phyloP scores from a whole-genome alignment of 2,888 invertebrate species.

The Seira sanloemensis region DNA sequence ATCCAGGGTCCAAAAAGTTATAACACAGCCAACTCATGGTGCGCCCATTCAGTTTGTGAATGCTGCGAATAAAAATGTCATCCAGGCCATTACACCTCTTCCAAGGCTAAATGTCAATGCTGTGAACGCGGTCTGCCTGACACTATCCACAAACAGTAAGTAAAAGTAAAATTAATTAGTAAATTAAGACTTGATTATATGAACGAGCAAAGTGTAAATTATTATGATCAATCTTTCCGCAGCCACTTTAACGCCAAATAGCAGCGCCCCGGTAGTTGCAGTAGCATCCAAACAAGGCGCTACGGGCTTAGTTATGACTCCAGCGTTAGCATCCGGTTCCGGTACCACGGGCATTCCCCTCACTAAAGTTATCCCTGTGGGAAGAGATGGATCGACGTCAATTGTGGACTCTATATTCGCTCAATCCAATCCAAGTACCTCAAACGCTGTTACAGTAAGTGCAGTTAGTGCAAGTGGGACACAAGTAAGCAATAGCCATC shows the following conservation, averaged over 20 bases:
- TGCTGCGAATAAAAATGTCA: conserved; percentile 66
- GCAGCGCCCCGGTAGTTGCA: conserved; percentile 70
- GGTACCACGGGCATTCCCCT: conserved; percentile 63
- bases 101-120: conserved; percentile 62
- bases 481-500: conserved; percentile 48
- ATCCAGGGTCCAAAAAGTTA: conserved; percentile 73
- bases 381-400: conserved; percentile 64
- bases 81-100: conserved; percentile 70
- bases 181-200: background rate
- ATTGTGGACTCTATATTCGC: conserved; percentile 67
- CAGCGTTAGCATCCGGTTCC: conserved; percentile 56
- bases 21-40: conserved; percentile 74
- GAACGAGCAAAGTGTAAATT: background rate
- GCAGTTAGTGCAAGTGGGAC: conserved; percentile 59
- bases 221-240: conserved; percentile 20
- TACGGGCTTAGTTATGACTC: conserved; percentile 67
- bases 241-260: conserved; percentile 67
- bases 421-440: conserved; percentile 53
- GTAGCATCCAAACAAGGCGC: conserved; percentile 69
- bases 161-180: background rate
- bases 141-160: conserved; percentile 69
- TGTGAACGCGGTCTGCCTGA: conserved; percentile 64
- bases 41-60: conserved; percentile 74
- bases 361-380: conserved; percentile 71
- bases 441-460: conserved; percentile 65